Evolutionary conservation across 2,797 vertebrate species (phyloP).

Genomic region (Spheniscus humboldti): DNA sequence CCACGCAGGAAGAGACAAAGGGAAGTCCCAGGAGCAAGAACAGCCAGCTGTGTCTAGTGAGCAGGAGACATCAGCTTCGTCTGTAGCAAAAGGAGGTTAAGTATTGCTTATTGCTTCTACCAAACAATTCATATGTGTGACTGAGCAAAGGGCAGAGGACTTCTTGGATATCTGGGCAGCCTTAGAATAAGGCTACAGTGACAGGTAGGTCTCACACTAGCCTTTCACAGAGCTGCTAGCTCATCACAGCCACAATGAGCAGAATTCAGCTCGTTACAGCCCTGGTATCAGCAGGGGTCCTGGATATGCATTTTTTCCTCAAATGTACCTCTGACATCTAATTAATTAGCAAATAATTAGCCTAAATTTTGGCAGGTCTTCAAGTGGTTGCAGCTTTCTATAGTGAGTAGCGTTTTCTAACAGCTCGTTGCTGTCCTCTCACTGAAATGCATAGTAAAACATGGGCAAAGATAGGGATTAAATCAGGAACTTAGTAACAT

Average conservation of each 20-base stretch:
- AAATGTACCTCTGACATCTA: background rate
- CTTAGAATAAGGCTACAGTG: rapidly evolving
- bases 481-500: background rate
- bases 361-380: background rate
- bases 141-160: background rate
- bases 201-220: background rate
- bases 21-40: background rate
- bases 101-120: background rate
- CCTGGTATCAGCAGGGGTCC: background rate
- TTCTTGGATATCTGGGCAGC: background rate
- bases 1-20: background rate
- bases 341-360: background rate
- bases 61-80: background rate
- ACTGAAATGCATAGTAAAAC: background rate
- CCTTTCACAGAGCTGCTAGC: background rate
- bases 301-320: background rate
- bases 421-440: background rate
- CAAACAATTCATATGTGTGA: rapidly evolving
- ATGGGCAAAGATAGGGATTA: background rate
- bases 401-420: background rate
- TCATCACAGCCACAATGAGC: background rate
- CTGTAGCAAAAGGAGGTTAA: background rate
- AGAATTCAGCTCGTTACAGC: background rate
- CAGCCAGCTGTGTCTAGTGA: background rate
- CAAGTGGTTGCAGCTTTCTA: background rate